These are phyloP conservation scores for Cydia splendana DNA, from an alignment of 1,140 invertebrate genomes.

Conservation along the genomic window DNA sequence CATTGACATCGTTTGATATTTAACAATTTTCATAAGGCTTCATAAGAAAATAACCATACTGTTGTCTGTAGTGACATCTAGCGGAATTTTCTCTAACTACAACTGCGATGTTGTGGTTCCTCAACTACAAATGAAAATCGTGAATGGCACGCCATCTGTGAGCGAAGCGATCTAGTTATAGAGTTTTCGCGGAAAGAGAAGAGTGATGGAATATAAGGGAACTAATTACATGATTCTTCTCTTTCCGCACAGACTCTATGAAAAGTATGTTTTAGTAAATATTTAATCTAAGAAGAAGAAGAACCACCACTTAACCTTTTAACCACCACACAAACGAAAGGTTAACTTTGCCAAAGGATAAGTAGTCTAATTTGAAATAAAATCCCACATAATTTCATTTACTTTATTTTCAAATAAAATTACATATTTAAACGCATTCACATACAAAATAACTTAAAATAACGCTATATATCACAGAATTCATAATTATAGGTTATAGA, in stretches of 20 bases:
- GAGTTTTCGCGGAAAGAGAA: too few relatives aligned
- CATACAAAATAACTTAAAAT: constrained; percentile 39
- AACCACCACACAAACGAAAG: not conserved
- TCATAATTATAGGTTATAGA: constrained; percentile 31
- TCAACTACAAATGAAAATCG: not conserved
- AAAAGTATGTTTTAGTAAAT: too few relatives aligned
- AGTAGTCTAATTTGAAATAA: not conserved
- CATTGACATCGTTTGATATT: too few relatives aligned
- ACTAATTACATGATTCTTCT: too few relatives aligned
- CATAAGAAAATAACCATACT: too few relatives aligned
- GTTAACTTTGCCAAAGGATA: not conserved
- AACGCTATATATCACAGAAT: constrained; percentile 35
- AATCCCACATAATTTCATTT: constrained; percentile 32
- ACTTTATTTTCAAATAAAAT: constrained; percentile 59
- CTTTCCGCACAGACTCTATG: too few relatives aligned
- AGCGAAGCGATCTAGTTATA: not conserved
- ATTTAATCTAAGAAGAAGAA: too few relatives aligned
- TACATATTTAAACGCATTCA: constrained; percentile 48
- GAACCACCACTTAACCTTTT: too few relatives aligned
- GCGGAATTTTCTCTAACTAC: constrained; percentile 3
- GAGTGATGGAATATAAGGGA: too few relatives aligned
- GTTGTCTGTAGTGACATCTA: not conserved
- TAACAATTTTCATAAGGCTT: too few relatives aligned
- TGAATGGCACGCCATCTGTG: not conserved
- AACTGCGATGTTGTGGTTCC: not conserved